Base-by-base conservation (phyloP, 2,888 invertebrate species). In the Pseudeuparius sepicola region DNA sequence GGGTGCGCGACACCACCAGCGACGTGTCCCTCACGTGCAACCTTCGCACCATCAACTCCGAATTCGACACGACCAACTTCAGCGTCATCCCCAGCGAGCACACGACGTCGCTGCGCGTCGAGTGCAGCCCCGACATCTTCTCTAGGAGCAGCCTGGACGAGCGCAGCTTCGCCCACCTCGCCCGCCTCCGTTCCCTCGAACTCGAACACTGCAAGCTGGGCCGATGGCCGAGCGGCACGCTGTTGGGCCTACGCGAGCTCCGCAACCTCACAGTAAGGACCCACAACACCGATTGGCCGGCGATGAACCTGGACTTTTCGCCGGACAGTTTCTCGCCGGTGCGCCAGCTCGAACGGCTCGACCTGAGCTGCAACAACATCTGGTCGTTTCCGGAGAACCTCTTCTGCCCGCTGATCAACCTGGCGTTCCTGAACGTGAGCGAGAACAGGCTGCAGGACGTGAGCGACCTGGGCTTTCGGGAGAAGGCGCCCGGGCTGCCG, bases 401-500 rank as follows among this genome's bases (percentile, higher is more conserved):
- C 43, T 89, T 89, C 63, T 89, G 89, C 56, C 76, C 84, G 3
- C 62, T 88, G 48, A 78, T 77, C 23, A 86, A 82, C 55, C 67
- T 89, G 50, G 78, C 83, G 40, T 71, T 74, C 44, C 65, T 92
- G 47, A 92, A 92, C 59, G 78, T 90, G 49, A 88, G 88, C 44
- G 78, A 80, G 51, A 92, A 92, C 62, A 75, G 85, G 45, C 66
- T 92, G 43, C 88, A 88, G 65, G 89, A 90, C 57, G 80, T 90
- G 26, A 78, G 78, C 55, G 87, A 88, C 60, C 68, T 90, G 49
- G 85, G 87, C 23, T 88, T 88, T 57, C 69, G 84, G 54, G 86
- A 86, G 56, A 74, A 75, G 54, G 59, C 63, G 28, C 68, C 67
- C 37, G 56, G 55, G 24, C 66, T 71, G 48, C 75, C 76, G 42